phyloP scores from a whole-genome alignment of 2,113 vertebrate genomes.

The Microtus ochrogaster region DNA sequence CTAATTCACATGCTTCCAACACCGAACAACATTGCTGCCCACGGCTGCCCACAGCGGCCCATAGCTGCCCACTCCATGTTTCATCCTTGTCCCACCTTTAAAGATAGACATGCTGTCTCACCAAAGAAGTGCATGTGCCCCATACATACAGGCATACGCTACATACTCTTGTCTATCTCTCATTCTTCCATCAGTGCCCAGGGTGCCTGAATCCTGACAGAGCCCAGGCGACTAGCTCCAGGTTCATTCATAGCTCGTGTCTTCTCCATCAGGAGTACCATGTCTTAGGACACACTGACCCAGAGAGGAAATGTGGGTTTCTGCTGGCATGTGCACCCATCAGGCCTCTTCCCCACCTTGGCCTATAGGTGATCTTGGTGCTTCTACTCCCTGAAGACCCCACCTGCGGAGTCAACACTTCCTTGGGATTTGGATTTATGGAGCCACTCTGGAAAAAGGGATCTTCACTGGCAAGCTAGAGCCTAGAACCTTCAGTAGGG shows the following conservation, averaged over 20 bases:
- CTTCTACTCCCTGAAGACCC: neutral
- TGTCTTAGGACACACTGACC: neutral
- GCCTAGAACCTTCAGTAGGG: neutral
- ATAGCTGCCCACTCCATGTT: neutral
- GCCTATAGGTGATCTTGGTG: neutral
- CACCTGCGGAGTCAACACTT: neutral
- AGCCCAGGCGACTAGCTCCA: neutral
- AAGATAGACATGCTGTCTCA: neutral
- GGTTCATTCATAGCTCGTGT: neutral
- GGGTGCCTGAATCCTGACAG: neutral
- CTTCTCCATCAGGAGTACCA: neutral
- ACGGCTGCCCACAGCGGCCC: neutral
- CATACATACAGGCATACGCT: neutral
- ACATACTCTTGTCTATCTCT: neutral
- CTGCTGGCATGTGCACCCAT: neutral
- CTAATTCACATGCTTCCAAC: constrained; percentile 10
- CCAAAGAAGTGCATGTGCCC: neutral
- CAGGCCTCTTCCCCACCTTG: neutral
- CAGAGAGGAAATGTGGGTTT: neutral
- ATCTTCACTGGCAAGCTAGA: neutral
- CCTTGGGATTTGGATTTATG: neutral
- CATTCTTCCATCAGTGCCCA: neutral
- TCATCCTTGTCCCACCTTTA: neutral
- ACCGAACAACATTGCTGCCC: neutral
- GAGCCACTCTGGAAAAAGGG: too few species aligned